These are phyloP conservation scores for Mythimna pallens DNA, from an alignment of 2,888 invertebrate species.

Conservation along the genomic window DNA sequence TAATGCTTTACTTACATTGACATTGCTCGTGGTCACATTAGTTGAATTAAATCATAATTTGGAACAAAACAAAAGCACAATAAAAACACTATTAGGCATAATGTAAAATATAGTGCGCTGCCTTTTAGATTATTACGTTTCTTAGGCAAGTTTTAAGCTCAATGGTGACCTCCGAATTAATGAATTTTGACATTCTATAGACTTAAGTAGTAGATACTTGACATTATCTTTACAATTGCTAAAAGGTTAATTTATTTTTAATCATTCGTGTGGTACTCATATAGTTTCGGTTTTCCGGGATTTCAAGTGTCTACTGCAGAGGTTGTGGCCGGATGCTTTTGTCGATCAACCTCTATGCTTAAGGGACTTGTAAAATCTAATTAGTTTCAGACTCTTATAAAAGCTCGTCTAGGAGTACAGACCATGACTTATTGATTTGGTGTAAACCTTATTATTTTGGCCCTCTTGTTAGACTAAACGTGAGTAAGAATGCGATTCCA, in stretches of 20 bases:
- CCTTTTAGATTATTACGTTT: slow-evolving; percentile 14
- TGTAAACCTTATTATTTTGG: no score
- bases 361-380: no score
- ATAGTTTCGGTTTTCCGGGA: background rate
- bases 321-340: background rate
- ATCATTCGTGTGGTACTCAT: background rate
- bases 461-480: no score
- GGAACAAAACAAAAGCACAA: slow-evolving; percentile 58
- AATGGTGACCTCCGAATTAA: slow-evolving; percentile 26
- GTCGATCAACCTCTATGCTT: no score
- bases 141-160: slow-evolving; percentile 22
- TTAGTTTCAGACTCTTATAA: no score
- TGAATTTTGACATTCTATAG: slow-evolving; percentile 35
- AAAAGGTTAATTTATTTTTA: slow-evolving; percentile 29
- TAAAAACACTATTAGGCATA: slow-evolving; percentile 64
- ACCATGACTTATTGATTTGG: no score
- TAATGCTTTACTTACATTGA: slow-evolving; percentile 68
- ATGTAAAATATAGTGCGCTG: slow-evolving; percentile 45
- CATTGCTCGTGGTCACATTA: slow-evolving; percentile 75
- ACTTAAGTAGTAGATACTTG: slow-evolving; percentile 7
- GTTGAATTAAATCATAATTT: slow-evolving; percentile 65
- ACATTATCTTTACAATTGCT: slow-evolving; percentile 7
- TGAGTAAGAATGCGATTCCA: no score
- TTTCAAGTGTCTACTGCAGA: background rate
- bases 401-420: no score